Evolutionary conservation across 2,888 invertebrate species (phyloP), one percentile per base, ranked within the genome.

Genomic region (Diaphora mendica): DNA sequence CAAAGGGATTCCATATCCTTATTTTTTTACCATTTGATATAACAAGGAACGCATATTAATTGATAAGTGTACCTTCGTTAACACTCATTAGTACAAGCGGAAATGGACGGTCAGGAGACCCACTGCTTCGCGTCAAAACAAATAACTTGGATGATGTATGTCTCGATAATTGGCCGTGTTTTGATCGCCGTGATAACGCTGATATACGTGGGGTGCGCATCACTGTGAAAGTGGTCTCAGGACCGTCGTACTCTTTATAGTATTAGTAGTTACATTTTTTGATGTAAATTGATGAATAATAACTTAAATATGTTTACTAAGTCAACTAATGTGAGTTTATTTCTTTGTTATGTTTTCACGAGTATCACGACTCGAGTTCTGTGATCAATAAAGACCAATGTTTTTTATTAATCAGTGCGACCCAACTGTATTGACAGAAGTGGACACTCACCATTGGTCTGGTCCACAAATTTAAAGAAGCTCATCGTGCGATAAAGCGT

Each of bases 141-240:
- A 93, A 93, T 93, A 93, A 91, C 88, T 85, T 79, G 77, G 84
- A 92, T 94, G 94, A 94, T 94, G 87, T 89, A 95, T 94, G 93
- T 89, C 79, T 85, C 89, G 90, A 91, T 94, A 94, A 93, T 94
- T 90, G 92, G 90, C 88, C 90, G 86, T 86, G 87, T 90, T 91
- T 88, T 88, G 92, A 92, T 93, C 88, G 81, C 86, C 75, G 82
- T 82, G 89, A 92, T 92, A 91, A 74, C 83, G 77, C 77, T 70
- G 84, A 88, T 59, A 87, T 87, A 77, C 79, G 84, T 83, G 85
- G 85, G 82, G 78, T 72, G 78, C 35, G 39, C 65, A 59, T 68
- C 51, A 67, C 26, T 44, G 67, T 67, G 67, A 44, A 67, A 67
- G 42, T 44, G 42, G 26, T 44, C 20, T 30, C 44, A 30, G 3